Percentiles rank a stretch among this genome's conserved stretches.
These are phyloP conservation scores for Turdus rufiventris DNA, from an alignment of 2,113 vertebrate species.

Conservation along the genomic window DNA sequence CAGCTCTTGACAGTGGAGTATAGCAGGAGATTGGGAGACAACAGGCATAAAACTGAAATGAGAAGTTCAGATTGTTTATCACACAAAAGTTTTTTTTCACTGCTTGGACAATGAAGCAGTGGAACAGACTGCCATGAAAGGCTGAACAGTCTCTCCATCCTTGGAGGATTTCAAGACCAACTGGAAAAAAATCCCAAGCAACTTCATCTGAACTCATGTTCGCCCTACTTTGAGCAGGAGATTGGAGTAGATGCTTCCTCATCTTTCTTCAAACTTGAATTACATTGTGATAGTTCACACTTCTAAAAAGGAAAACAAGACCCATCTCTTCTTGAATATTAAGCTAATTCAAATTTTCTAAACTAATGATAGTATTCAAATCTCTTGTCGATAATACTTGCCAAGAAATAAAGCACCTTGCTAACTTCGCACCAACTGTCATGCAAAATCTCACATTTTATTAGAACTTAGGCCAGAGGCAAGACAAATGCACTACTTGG, in stretches of 20 bases:
- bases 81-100: background rate
- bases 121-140: background rate
- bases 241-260: background rate
- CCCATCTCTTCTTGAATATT: background rate
- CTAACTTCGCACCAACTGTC: slow-evolving; percentile 27
- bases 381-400: background rate
- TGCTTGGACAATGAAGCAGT: background rate
- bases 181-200: background rate
- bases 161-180: background rate
- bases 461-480: background rate
- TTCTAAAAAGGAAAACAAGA: background rate
- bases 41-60: background rate
- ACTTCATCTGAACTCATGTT: background rate
- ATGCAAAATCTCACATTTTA: slow-evolving; percentile 20
- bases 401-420: slow-evolving; percentile 8
- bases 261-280: background rate
- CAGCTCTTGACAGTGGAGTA: background rate
- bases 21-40: background rate
- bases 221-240: background rate
- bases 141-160: background rate
- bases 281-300: background rate
- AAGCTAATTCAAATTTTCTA: background rate
- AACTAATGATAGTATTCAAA: background rate
- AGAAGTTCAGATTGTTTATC: background rate
- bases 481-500: background rate